phyloP scores from a whole-genome alignment of 1,140 invertebrate species.

The Drosophila ironensis region DNA sequence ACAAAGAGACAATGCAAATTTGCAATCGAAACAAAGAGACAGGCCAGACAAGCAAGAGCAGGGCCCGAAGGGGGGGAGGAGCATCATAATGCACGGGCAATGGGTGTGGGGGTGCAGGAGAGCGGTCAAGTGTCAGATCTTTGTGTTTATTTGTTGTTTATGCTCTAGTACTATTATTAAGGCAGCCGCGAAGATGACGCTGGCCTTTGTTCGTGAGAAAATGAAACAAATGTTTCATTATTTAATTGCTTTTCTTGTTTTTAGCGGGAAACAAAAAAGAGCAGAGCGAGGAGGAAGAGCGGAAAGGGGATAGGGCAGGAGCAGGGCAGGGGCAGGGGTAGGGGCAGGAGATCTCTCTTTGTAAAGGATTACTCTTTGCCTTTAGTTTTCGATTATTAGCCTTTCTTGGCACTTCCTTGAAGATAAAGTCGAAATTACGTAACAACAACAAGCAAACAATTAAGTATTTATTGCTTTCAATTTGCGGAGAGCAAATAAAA shows the following conservation, averaged over 20 bases:
- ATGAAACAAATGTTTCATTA: neutral
- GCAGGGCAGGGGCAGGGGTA: too few relatives aligned
- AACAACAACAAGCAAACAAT: constrained; percentile 47
- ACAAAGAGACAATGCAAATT: constrained; percentile 42
- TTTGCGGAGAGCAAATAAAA: constrained; percentile 47
- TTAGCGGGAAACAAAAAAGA: too few relatives aligned
- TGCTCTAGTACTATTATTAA: constrained; percentile 25
- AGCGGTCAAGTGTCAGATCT: neutral
- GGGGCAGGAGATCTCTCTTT: too few relatives aligned
- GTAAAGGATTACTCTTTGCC: too few relatives aligned
- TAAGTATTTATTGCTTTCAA: constrained; percentile 77
- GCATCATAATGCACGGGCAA: neutral
- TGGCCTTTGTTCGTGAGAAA: neutral
- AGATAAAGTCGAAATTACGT: constrained; percentile 7
- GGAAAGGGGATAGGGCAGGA: too few relatives aligned
- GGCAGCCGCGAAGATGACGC: neutral
- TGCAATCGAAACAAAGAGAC: constrained; percentile 31
- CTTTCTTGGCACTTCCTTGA: constrained; percentile 29
- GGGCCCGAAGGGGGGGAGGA: neutral
- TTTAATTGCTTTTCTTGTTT: too few relatives aligned
- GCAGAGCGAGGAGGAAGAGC: too few relatives aligned
- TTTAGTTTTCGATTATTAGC: too few relatives aligned
- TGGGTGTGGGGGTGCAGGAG: neutral
- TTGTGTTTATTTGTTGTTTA: constrained; percentile 21
- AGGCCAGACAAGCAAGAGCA: neutral